These are phyloP conservation scores for Acronicta alni DNA, from an alignment of 2,888 invertebrate species.

Conservation along the genomic window DNA sequence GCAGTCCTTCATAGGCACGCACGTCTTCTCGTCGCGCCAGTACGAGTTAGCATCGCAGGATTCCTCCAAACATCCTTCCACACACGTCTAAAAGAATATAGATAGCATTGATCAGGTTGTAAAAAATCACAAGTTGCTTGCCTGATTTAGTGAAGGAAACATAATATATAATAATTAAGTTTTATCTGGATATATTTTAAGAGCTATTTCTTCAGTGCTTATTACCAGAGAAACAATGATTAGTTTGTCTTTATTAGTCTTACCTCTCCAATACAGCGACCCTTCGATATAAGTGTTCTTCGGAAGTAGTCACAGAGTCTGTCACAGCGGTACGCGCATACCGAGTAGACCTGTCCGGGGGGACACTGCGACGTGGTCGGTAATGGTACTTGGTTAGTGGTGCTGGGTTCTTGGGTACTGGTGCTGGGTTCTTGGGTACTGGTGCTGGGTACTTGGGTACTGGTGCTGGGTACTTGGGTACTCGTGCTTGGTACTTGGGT, in stretches of 20 bases:
- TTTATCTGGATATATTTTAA: too few species aligned
- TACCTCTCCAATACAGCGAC: constrained; percentile 81
- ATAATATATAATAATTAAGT: too few species aligned
- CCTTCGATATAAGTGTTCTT: constrained; percentile 73
- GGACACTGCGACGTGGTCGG: constrained; percentile 62
- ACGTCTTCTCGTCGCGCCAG: constrained; percentile 93
- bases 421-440: constrained; percentile 2
- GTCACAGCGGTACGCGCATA: constrained; percentile 93
- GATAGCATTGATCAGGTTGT: too few species aligned
- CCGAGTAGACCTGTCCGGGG: constrained; percentile 89
- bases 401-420: not conserved
- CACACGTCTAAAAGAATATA: constrained; percentile 77
- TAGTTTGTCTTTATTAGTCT: constrained; percentile 28
- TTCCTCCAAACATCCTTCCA: constrained; percentile 73
- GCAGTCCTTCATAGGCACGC: constrained; percentile 93
- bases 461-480: constrained; percentile 10
- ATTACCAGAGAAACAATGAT: too few species aligned
- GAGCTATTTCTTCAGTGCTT: too few species aligned
- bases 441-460: constrained; percentile 5
- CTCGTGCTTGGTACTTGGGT: constrained; percentile 19
- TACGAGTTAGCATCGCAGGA: constrained; percentile 89
- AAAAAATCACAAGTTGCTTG: too few species aligned
- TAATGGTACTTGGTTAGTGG: not conserved
- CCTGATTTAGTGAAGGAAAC: too few species aligned
- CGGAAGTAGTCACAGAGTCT: constrained; percentile 92